phyloP scores from a whole-genome alignment of 30 jellyfish, hydroid and myxozoan genomes.

The Morbakka virulenta region DNA sequence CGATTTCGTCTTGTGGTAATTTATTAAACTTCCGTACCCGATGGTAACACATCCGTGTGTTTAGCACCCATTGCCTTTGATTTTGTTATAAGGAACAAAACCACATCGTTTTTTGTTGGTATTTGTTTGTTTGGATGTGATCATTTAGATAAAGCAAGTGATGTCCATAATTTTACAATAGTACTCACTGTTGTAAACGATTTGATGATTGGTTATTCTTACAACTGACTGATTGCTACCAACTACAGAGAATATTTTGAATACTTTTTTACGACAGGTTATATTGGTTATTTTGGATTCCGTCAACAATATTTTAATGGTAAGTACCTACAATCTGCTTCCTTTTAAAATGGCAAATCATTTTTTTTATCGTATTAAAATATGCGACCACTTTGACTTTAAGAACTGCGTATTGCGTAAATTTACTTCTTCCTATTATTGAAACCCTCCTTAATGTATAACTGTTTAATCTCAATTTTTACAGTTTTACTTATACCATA shows the following conservation, averaged over 20 bases:
- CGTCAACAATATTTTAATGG: slow-evolving; percentile 78
- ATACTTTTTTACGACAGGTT: slow-evolving; percentile 7
- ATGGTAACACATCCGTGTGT: neutral
- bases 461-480: neutral
- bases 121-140: no score
- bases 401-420: neutral
- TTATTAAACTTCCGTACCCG: neutral
- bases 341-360: neutral
- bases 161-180: no score
- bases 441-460: neutral
- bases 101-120: no score
- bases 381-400: neutral
- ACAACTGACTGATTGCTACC: neutral
- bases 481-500: no score
- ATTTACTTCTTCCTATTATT: neutral
- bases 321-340: slow-evolving; percentile 2
- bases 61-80: no score
- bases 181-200: neutral
- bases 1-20: neutral
- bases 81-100: no score
- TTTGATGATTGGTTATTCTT: no score
- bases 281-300: slow-evolving; percentile 89
- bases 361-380: neutral
- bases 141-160: no score
- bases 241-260: no score